These are phyloP conservation scores for Thymelicus lineola DNA, from an alignment of 2,888 invertebrate species.

Conservation along the genomic window DNA sequence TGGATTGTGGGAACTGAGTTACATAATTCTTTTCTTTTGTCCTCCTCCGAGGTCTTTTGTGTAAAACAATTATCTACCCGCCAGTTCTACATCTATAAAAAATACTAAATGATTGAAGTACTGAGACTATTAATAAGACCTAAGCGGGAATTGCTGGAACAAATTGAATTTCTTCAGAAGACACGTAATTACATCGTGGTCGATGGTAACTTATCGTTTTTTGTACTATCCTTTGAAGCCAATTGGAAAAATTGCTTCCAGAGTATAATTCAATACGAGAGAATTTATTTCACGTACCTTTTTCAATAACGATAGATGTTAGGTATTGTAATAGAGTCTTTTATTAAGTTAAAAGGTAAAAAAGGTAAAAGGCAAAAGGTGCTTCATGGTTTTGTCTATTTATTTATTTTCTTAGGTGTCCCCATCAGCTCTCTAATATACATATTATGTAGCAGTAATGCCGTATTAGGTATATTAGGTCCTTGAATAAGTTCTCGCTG, in stretches of 20 bases:
- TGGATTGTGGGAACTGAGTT: conserved; percentile 21
- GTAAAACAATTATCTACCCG: conserved; percentile 29
- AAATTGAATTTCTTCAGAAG: conserved; percentile 32
- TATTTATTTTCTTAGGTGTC: no score
- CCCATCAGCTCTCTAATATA: no score
- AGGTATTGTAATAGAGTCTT: neutral
- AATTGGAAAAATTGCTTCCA: neutral
- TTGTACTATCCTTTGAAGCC: neutral
- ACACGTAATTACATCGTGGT: conserved; percentile 12
- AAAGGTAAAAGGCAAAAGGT: no score
- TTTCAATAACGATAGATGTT: neutral
- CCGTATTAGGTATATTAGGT: no score
- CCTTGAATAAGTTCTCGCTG: no score
- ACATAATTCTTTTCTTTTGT: conserved; percentile 18
- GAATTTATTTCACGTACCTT: neutral
- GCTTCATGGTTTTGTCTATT: no score
- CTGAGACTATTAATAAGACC: conserved; percentile 32
- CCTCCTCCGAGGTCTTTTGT: conserved; percentile 23
- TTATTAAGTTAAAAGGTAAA: no score
- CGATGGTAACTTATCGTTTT: conserved; percentile 6
- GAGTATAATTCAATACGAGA: neutral
- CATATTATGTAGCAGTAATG: no score
- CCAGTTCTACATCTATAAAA: conserved; percentile 19
- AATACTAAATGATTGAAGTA: conserved; percentile 23
- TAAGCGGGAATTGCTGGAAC: conserved; percentile 18